Base-by-base conservation (phyloP, 2,888 invertebrate species). In the Anaspis maculata region DNA sequence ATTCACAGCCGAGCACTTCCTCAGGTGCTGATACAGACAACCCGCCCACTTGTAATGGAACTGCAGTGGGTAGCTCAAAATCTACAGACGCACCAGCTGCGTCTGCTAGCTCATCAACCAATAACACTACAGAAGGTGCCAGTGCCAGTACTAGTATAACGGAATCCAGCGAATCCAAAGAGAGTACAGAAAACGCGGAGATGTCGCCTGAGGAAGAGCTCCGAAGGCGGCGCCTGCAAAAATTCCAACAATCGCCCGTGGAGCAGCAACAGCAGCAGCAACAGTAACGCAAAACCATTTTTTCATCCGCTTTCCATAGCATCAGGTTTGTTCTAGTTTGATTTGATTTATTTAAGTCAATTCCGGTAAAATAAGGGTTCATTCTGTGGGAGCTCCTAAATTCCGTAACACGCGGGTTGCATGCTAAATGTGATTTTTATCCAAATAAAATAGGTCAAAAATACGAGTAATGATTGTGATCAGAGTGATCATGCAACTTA, bases 151-250 rank as follows among this genome's bases (percentile, higher is more conserved):
- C 32, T 29, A n/a, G n/a, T n/a, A n/a, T n/a, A n/a, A 34, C 5
- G 15, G 14, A 12, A 9, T n/a, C 7, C 31, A 31, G 30, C 31
- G 36, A 14, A 25, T 30, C 29, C 16, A 38, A 24, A 25, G 51
- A 30, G 48, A 44, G 40, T 43, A 46, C 25, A 21, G 19, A 19
- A n/a, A n/a, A n/a, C n/a, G n/a, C n/a, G n/a, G n/a, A n/a, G n/a
- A n/a, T n/a, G n/a, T n/a, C n/a, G n/a, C n/a, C n/a, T n/a, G n/a
- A n/a, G n/a, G 77, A 76, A 54, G 83, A 86, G 58, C 69, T 86
- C 34, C 72, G 86, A 62, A 77, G 80, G 67, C 74, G 84, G 59
- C 75, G 86, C 65, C n/a, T n/a, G 62, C 78, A 82, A 67, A 83
- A 82, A 67, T 86, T 84, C 43, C 46, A 58, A 27, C 52, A 53